phyloP scores from a whole-genome alignment of 2,113 vertebrate genomes.

The Agelaius tricolor region DNA sequence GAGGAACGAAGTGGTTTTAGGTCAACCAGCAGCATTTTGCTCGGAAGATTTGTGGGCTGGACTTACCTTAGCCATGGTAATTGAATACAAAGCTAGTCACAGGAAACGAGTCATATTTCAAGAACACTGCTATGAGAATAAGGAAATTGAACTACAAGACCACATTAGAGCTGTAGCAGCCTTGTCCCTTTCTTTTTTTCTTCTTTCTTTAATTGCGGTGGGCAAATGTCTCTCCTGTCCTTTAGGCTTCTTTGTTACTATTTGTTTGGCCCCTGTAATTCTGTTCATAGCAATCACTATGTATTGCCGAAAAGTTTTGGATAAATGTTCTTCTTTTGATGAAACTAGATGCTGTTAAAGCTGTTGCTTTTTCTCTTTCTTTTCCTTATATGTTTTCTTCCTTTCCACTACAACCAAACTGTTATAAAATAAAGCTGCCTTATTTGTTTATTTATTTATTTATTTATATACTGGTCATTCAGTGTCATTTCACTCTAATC shows the following conservation, averaged over 20 bases:
- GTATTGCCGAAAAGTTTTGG: not conserved
- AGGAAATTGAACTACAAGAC: not conserved
- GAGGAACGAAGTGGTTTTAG: not conserved
- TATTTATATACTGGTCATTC: not conserved
- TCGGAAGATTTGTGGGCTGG: not conserved
- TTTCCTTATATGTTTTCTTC: not conserved
- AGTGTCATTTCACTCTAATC: not conserved
- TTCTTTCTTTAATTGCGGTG: not conserved
- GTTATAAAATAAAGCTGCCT: not conserved
- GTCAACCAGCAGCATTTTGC: not conserved
- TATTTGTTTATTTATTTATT: not conserved
- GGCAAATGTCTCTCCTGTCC: not conserved
- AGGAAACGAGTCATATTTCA: slow-evolving; percentile 30
- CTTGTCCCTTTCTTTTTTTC: not conserved
- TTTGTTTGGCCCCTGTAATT: not conserved
- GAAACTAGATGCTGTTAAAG: not conserved
- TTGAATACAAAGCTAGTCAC: not conserved
- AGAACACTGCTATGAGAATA: not conserved
- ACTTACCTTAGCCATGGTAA: not conserved
- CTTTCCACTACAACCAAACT: not conserved
- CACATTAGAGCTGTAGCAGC: not conserved
- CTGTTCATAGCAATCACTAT: not conserved
- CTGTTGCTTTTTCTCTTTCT: not conserved
- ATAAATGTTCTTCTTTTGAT: not conserved
- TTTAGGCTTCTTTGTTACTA: not conserved